phyloP scores from a whole-genome alignment of 30 jellyfish, hydroid and myxozoan genomes.

The Aurelia sp. region DNA sequence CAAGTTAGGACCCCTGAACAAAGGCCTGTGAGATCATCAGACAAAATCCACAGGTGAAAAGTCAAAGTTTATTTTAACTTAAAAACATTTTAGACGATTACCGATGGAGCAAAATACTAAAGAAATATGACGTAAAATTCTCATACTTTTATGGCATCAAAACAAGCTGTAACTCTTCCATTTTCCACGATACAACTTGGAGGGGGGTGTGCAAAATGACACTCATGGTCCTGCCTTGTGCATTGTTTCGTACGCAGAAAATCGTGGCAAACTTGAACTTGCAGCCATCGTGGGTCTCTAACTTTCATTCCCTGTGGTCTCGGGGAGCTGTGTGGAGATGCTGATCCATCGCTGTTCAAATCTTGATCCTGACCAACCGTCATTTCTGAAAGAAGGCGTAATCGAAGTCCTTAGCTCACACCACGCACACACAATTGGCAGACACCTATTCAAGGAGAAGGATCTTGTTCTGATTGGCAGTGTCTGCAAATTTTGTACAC shows the following conservation, averaged over 20 bases:
- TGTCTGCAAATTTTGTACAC: constrained; percentile 1
- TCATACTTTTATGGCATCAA: constrained; percentile 73
- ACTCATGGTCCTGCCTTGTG: constrained; percentile 43
- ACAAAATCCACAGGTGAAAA: constrained; percentile 8
- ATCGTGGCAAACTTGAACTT: constrained; percentile 66
- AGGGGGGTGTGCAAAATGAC: constrained; percentile 70
- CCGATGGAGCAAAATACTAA: not conserved
- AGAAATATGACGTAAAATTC: not conserved
- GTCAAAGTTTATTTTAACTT: constrained; percentile 23
- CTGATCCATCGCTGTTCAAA: constrained; percentile 44
- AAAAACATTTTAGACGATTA: not conserved
- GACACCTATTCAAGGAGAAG: constrained; percentile 13
- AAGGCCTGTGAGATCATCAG: not conserved
- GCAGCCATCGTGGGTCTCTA: constrained; percentile 76
- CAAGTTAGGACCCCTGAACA: too few species aligned
- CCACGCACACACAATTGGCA: constrained; percentile 26
- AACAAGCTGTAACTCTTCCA: constrained; percentile 72
- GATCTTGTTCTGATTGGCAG: constrained; percentile 26
- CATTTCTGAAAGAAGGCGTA: constrained; percentile 23
- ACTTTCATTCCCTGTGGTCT: constrained; percentile 52
- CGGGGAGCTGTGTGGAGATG: constrained; percentile 65
- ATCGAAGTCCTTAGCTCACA: constrained; percentile 1
- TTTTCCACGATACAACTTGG: constrained; percentile 47
- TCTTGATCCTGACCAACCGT: constrained; percentile 69
- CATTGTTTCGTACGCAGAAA: constrained; percentile 30